These are phyloP conservation scores for Rhopalosiphum padi DNA, from an alignment of 1,140 invertebrate species.

Conservation along the genomic window DNA sequence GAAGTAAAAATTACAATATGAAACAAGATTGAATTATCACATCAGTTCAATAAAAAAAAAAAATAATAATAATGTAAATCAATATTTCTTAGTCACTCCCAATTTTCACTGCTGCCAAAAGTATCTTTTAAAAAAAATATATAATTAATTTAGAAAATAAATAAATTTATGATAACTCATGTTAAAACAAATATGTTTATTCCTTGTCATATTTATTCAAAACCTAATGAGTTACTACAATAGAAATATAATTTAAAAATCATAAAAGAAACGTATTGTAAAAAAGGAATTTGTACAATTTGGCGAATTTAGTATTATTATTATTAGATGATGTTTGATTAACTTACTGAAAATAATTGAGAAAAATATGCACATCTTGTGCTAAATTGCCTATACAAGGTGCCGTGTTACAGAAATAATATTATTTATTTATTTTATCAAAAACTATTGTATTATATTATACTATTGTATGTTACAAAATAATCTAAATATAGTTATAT, in stretches of 20 bases:
- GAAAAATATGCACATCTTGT: not conserved
- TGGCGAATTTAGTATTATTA: not conserved
- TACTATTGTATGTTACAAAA: not conserved
- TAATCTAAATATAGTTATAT: not conserved
- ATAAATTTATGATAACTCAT: not conserved
- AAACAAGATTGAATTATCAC: no score
- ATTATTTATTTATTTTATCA: not conserved
- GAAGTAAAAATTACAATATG: no score
- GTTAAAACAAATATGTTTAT: not conserved
- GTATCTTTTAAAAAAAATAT: not conserved
- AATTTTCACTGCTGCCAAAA: no score
- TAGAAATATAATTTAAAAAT: not conserved
- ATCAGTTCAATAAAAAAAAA: no score
- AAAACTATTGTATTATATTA: not conserved
- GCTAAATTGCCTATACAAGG: slow-evolving; percentile 24
- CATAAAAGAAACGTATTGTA: not conserved
- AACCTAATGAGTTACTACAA: not conserved
- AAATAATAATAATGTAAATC: no score
- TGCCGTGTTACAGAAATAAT: not conserved
- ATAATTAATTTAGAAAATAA: not conserved
- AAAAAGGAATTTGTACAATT: not conserved
- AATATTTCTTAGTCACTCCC: no score
- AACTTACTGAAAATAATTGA: not conserved
- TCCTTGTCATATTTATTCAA: not conserved
- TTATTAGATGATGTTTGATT: not conserved